Evolutionary conservation across 2,113 vertebrate genomes (phyloP), one percentile per base, ranked within the genome.

Genomic region (Dromaius novaehollandiae): DNA sequence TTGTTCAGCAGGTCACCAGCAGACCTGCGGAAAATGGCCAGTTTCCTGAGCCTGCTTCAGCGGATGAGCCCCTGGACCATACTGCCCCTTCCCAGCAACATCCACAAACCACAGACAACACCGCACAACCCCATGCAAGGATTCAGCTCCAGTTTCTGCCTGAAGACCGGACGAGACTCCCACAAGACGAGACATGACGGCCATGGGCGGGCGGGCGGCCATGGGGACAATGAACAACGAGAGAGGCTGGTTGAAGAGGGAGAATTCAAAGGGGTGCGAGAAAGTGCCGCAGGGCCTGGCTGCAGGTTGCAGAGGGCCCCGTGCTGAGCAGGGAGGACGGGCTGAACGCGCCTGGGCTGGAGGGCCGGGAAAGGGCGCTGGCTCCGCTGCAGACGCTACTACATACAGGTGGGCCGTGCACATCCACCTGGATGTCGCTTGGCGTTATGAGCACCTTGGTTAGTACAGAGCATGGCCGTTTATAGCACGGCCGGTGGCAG

Each of bases 341-440:
- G 81, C 55, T 82, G 83, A 89, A 36, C 20, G n/a, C 51, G 9
- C 16, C 34, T 30, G 81, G 61, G 32, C n/a, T 25, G 19, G 28
- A 24, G 9, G 24, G 38, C 53, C 1, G 0, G 60, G 63, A 34
- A 55, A 55, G n/a, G 18, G 12, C 4, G 2, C 40, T 53, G 6
- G 11, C 1, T 11, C 24, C 32, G 7, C 1, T 34, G 60, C 56
- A 92, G 69, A 60, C 2, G 17, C 3, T 25, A 22, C 40, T 24
- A 5, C 9, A 13, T 42, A 9, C 21, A 18, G 6, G 2, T 24
- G 51, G 1, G 24, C 55, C 53, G 18, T 21, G 6, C 1, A 2
- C 32, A 13, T 18, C 22, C 65, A n/a, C 22, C 64, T 17, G 9
- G 24, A 42, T 4, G n/a, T 60, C 11, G 3, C 51, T 71, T n/a